Evolutionary conservation across 1,140 invertebrate species (phyloP), one percentile per base, ranked within the genome.

Genomic region (Copidosoma floridanum): DNA sequence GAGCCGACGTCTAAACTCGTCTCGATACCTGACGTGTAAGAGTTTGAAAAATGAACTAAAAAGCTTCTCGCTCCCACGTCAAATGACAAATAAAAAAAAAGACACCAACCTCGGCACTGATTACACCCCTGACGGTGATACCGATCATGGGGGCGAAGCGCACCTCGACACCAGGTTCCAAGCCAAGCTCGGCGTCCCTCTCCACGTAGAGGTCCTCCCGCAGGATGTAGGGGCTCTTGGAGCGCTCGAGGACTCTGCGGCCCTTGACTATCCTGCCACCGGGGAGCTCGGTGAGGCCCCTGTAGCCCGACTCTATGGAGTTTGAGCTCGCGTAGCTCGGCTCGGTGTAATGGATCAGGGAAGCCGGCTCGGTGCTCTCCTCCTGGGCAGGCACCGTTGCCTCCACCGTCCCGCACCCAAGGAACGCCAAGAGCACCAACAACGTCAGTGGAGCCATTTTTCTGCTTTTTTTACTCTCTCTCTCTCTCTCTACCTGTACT

Each of bases 121-220:
- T 80, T 65, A 89, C 85, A 65, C 95, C 95, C 69, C 89, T 85
- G 18, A 98, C 89, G 29, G 92, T 95, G 65, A 98, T 89, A 51
- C 94, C 95, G 68, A 93, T 87, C 81, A 93, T 93, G 2, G 93
- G 90, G 4, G 88, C 86, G 79, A 98, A 95, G 48, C 87, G 82
- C 11, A 98, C 80, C 67, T 88, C 87, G 0, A 94, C 91, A 1
- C 95, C 95, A 0, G 94, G 85, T 69, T 94, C 90, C 40, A 98
- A 86, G 23, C 88, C 81, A 43, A 97, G 80, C 69, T 89, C 86
- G 0, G 86, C 90, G 51, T 85, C 84, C 38, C 82, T 78, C 64
- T 91, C 88, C 24, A 97, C 82, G 46, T 89, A 83, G n/a, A 96
- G 77, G 78, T 96, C 92, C 71, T 91, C 87, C 27, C 86, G 82